Percentiles rank a stretch among this genome's conserved stretches.
phyloP scores from a whole-genome alignment of 2,113 vertebrate species.

The Ovibos moschatus region DNA sequence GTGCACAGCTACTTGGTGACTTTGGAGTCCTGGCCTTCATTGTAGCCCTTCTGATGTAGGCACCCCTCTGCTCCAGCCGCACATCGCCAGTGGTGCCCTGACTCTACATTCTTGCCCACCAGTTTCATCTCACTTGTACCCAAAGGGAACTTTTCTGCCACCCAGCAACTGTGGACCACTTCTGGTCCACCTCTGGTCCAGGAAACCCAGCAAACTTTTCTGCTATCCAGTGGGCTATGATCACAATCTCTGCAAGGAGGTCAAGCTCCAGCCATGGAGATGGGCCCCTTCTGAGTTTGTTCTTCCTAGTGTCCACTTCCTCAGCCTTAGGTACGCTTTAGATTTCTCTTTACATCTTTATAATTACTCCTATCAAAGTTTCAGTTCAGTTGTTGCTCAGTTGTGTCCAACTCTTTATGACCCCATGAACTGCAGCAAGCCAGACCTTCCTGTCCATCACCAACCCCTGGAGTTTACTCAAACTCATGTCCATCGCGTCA shows the following conservation, averaged over 20 bases:
- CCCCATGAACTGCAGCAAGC: neutral
- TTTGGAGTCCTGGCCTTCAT: neutral
- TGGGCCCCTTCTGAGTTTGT: neutral
- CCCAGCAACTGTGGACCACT: neutral
- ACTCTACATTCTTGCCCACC: neutral
- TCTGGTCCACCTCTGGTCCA: neutral
- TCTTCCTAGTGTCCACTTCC: neutral
- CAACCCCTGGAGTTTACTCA: neutral
- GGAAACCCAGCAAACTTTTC: neutral
- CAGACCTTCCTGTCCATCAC: neutral
- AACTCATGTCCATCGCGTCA: neutral
- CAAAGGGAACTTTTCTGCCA: neutral
- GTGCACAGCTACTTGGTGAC: neutral
- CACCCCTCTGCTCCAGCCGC: neutral
- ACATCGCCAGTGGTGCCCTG: neutral
- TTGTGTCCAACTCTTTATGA: accelerated
- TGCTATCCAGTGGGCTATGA: neutral
- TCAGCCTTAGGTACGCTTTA: neutral
- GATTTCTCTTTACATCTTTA: neutral
- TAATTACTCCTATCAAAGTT: neutral
- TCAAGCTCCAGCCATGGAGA: neutral
- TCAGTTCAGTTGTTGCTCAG: neutral
- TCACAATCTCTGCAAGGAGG: neutral
- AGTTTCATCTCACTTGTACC: neutral
- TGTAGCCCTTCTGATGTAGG: neutral